A percentile compares a stretch with the other conserved stretches of the same genome.
Conservation (phyloP, 2,797 vertebrate genomes). For the Lates japonicus region DNA sequence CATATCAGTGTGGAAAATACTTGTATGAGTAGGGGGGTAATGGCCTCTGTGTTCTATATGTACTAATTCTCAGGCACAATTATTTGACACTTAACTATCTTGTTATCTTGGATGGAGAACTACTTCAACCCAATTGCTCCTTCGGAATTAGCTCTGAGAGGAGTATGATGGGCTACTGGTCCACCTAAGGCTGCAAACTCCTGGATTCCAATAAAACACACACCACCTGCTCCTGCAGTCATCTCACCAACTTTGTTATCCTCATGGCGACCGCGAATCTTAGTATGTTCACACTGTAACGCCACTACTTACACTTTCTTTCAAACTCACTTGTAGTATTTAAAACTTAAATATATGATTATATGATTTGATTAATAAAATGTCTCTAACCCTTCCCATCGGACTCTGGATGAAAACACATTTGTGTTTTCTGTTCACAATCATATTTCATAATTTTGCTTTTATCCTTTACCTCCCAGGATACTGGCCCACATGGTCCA, state of each 20-base stretch:
- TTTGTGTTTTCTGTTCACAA: no score
- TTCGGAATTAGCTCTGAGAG: constrained; percentile 99
- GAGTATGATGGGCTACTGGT: constrained; percentile 99
- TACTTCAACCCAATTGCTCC: constrained; percentile 99
- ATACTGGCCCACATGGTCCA: constrained; percentile 91
- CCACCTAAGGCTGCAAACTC: constrained; percentile 98
- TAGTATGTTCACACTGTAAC: constrained; percentile 82
- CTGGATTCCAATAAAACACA: constrained; percentile 97
- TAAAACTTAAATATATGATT: background rate
- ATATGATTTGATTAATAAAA: background rate
- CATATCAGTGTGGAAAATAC: constrained; percentile 75
- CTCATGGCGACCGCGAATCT: constrained; percentile 95
- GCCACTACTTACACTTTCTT: constrained; percentile 9
- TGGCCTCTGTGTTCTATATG: constrained; percentile 82
- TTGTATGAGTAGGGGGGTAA: constrained; percentile 83
- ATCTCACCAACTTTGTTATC: constrained; percentile 98
- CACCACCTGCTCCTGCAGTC: constrained; percentile 97
- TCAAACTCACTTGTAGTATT: background rate
- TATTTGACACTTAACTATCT: constrained; percentile 85
- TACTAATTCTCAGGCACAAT: constrained; percentile 83
- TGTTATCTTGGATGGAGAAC: constrained; percentile 93
- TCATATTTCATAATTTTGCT: background rate
- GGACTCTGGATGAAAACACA: background rate
- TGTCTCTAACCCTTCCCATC: no score
- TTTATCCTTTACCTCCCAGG: constrained; percentile 76